These are phyloP conservation scores for Enteromius anoplus DNA, from an alignment of 2,797 vertebrate genomes.

Conservation along the genomic window DNA sequence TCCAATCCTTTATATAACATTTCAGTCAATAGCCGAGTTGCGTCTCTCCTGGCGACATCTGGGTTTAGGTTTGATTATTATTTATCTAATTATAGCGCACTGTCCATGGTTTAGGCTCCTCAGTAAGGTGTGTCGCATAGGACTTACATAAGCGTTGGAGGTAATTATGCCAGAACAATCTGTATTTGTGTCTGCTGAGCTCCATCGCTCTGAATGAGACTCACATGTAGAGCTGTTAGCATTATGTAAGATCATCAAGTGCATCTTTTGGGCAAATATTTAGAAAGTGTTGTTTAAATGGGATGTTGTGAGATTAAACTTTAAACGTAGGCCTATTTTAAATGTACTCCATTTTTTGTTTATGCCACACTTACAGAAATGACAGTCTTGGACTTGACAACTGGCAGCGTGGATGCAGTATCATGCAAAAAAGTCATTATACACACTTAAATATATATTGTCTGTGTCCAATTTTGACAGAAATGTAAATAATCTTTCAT, in stretches of 20 bases:
- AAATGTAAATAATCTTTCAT: background rate
- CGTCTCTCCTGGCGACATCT: slow-evolving; percentile 31
- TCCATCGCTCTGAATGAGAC: background rate
- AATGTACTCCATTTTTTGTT: background rate
- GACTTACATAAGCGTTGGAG: slow-evolving; percentile 49
- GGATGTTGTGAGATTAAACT: background rate
- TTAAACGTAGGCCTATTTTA: background rate
- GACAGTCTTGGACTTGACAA: background rate
- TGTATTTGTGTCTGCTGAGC: slow-evolving; percentile 17
- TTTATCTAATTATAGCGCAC: slow-evolving; percentile 44
- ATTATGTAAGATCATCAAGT: slow-evolving; percentile 10
- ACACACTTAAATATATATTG: background rate
- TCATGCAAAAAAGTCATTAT: background rate
- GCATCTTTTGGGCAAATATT: slow-evolving; percentile 1
- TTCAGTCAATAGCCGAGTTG: slow-evolving; percentile 21
- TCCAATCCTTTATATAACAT: slow-evolving; percentile 24
- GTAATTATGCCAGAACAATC: slow-evolving; percentile 49
- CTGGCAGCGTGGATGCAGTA: background rate
- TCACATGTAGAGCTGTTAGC: slow-evolving; percentile 9
- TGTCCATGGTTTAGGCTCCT: slow-evolving; percentile 47
- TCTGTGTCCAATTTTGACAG: background rate
- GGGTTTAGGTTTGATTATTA: slow-evolving; percentile 43
- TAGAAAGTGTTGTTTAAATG: background rate
- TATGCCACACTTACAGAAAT: background rate
- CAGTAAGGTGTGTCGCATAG: slow-evolving; percentile 29